Evolutionary conservation across 2,797 vertebrate genomes (phyloP).

Genomic region (Rhodeus uyekii): DNA sequence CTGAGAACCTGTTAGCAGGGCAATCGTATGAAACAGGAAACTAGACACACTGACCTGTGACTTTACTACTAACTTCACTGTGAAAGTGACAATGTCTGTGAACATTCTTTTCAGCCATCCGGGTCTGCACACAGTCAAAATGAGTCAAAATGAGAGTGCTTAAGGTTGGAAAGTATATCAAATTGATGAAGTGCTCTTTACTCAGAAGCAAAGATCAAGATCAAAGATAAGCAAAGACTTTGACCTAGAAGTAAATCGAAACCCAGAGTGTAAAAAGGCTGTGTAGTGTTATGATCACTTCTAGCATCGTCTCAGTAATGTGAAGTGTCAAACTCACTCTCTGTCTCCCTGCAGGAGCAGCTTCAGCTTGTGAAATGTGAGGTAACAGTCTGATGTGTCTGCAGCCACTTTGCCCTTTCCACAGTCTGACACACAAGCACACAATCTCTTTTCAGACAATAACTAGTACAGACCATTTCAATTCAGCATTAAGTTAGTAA

Average conservation of each 20-base stretch:
- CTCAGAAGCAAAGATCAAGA: not conserved
- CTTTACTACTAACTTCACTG: conserved; percentile 84
- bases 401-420: conserved; percentile 74
- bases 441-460: conserved; percentile 1
- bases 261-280: not conserved
- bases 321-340: conserved; percentile 67
- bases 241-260: not conserved
- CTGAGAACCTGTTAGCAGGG: too few relatives aligned
- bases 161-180: not conserved
- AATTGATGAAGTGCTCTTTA: not conserved
- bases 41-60: conserved; percentile 78
- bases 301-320: not conserved
- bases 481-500: not conserved
- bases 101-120: conserved; percentile 87
- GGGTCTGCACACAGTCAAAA: conserved; percentile 69
- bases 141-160: not conserved
- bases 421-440: conserved; percentile 72
- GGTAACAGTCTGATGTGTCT: conserved; percentile 79
- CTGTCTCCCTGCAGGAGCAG: conserved; percentile 84
- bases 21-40: conserved; percentile 11
- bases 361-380: conserved; percentile 81
- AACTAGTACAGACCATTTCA: not conserved
- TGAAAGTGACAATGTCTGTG: conserved; percentile 86
- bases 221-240: not conserved
- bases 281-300: not conserved